These are phyloP conservation scores for Apodemus speciosus DNA, from an alignment of 2,113 vertebrate genomes.

Conservation along the genomic window DNA sequence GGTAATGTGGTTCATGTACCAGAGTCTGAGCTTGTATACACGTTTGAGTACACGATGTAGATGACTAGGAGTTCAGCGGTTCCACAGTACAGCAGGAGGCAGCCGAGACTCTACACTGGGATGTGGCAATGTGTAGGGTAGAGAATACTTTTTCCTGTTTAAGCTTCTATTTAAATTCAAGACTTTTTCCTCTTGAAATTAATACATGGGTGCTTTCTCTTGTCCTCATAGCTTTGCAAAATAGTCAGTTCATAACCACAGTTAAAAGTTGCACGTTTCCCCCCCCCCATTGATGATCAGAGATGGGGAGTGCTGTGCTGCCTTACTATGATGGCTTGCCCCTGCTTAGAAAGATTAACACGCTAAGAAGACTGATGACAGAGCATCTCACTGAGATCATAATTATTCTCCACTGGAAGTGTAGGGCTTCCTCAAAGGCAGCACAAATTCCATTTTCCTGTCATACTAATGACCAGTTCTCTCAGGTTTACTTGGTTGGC, in stretches of 20 bases:
- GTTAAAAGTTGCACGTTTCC: not conserved
- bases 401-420: not conserved
- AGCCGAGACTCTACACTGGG: not conserved
- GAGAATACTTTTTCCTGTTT: not conserved
- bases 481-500: not conserved
- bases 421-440: not conserved
- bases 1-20: not conserved
- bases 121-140: slow-evolving; percentile 29
- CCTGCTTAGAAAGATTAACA: slow-evolving; percentile 32
- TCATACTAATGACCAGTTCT: not conserved
- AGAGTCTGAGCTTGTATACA: not conserved
- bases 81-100: not conserved
- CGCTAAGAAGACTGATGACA: not conserved
- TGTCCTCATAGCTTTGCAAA: slow-evolving; percentile 37
- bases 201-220: not conserved
- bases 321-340: slow-evolving; percentile 4
- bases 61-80: not conserved
- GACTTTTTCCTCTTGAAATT: not conserved
- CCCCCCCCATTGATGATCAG: not conserved
- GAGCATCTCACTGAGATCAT: not conserved
- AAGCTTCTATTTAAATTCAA: slow-evolving; percentile 1
- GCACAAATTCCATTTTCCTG: not conserved
- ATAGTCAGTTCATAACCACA: not conserved
- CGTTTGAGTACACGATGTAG: not conserved
- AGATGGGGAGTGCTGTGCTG: slow-evolving; percentile 9